Percentiles rank a stretch among this genome's conserved stretches.
Conservation (phyloP, 2,888 invertebrate genomes). For the Noctua fimbriata region DNA sequence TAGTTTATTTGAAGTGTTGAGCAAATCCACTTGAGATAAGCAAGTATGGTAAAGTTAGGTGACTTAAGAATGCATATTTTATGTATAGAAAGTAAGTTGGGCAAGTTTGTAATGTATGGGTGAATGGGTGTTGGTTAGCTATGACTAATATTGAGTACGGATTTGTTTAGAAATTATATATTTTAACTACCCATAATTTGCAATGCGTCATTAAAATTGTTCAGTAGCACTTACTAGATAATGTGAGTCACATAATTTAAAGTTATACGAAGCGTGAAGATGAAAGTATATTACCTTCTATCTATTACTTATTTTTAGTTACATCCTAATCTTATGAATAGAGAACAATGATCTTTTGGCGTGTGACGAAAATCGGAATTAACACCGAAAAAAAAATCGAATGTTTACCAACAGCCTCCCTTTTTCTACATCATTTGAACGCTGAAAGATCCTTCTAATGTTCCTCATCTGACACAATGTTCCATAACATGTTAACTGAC, state of each 20-base stretch:
- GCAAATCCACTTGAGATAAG: conserved; percentile 50
- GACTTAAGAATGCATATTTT: conserved; percentile 36
- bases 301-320: neutral
- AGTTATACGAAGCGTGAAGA: neutral
- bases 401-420: neutral
- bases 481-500: neutral
- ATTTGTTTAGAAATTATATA: conserved; percentile 8
- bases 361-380: neutral
- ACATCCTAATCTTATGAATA: neutral
- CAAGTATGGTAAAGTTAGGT: conserved; percentile 24
- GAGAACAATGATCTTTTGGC: neutral
- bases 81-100: conserved; percentile 14
- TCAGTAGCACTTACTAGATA: neutral
- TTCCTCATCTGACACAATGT: neutral
- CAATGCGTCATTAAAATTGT: neutral
- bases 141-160: conserved; percentile 24
- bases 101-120: conserved; percentile 2
- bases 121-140: conserved; percentile 13
- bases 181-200: neutral
- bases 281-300: neutral
- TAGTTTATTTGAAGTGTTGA: conserved; percentile 28
- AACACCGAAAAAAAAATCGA: neutral
- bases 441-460: neutral
- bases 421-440: neutral
- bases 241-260: neutral